Base-by-base conservation (phyloP, 2,797 vertebrate species). In the Sebastes goodei region DNA sequence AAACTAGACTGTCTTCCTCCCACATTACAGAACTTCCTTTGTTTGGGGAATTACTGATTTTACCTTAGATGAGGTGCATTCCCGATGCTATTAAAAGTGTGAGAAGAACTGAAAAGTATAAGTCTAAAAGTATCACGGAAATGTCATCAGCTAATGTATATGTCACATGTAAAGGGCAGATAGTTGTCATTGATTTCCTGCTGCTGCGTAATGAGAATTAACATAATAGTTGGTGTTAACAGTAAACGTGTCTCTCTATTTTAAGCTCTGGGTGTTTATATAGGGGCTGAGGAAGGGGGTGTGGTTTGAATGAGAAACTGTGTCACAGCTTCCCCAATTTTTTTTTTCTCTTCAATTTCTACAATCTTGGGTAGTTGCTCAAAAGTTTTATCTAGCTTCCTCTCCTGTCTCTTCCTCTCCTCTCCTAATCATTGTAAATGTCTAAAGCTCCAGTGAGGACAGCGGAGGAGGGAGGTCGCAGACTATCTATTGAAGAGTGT, bases 301-400 rank as follows among this genome's bases (percentile, higher is more conserved):
- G 89, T 82, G 90, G 86, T 55, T 61, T 69, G 10, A 1, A 53
- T 82, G 27, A 86, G 70, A 89, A 85, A 83, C 74, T 33, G 6
- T 81, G 75, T 90, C 86, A 89, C 78, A 85, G 80, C 83, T 93
- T 94, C 89, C 89, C 65, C 72, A 85, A 78, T 81, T 85, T 30
- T 55, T 29, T 77, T 65, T 33, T n/a, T 70, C 62, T 20, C 5
- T 71, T 78, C 2, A 42, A 3, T 70, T 83, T 83, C 10, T 60
- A 70, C 35, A 62, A 64, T 35, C 5, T 84, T 71, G 12, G 6
- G 12, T 55, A 78, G 32, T 70, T 80, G 55, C 63, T 70, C 7
- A 72, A 76, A 78, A 15, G 30, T 30, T 70, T 35, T 23, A 49
- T 71, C 21, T 12, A 3, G 27, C 33, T 67, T 82, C 42, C 57